Evolutionary conservation across 2,797 vertebrate genomes (phyloP).

Genomic region (Percopsis omiscomaycus): DNA sequence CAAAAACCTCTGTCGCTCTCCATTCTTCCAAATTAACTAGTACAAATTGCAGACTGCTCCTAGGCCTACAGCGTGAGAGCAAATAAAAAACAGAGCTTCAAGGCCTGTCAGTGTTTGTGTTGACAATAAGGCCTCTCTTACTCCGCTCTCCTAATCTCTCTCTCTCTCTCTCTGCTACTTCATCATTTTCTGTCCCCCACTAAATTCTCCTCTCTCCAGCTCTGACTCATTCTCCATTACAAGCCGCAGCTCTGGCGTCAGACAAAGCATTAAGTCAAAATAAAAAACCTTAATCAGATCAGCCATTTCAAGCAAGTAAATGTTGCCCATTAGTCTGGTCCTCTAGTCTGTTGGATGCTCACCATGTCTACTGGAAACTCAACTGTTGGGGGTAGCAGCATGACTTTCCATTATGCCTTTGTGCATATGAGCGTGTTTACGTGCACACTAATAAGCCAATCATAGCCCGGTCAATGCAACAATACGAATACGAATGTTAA

Average conservation of each 20-base stretch:
- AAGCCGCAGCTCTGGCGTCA: slow-evolving; percentile 62
- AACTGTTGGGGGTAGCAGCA: slow-evolving; percentile 3
- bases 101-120: slow-evolving; percentile 43
- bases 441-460: too few species aligned
- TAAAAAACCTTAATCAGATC: slow-evolving; percentile 59
- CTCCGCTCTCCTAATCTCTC: slow-evolving; percentile 18
- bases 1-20: neutral
- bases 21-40: slow-evolving; percentile 29
- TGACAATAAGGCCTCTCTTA: slow-evolving; percentile 36
- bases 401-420: slow-evolving; percentile 23
- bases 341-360: slow-evolving; percentile 39
- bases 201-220: slow-evolving; percentile 33
- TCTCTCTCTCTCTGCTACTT: neutral
- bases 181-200: neutral
- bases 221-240: slow-evolving; percentile 72
- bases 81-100: slow-evolving; percentile 57
- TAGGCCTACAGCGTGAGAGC: slow-evolving; percentile 22
- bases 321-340: slow-evolving; percentile 41
- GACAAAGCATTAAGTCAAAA: slow-evolving; percentile 53
- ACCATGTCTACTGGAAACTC: slow-evolving; percentile 40
- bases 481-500: too few species aligned
- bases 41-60: slow-evolving; percentile 36
- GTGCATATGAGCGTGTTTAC: slow-evolving; percentile 3
- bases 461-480: too few species aligned
- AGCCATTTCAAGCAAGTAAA: slow-evolving; percentile 57